These are phyloP conservation scores for Drosophila simulans DNA, from an alignment of 1,140 invertebrate genomes.

Conservation along the genomic window DNA sequence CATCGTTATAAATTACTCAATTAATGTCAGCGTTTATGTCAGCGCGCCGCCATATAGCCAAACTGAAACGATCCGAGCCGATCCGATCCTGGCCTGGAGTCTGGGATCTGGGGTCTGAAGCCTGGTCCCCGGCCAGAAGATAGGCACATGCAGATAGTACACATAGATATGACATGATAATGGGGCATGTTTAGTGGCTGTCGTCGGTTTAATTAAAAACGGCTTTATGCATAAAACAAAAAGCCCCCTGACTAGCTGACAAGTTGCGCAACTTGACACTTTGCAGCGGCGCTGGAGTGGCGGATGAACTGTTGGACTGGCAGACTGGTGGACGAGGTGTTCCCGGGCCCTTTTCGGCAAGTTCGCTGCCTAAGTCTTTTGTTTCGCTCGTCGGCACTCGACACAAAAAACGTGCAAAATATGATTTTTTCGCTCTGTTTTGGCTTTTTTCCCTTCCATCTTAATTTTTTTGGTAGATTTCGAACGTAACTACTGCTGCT, in stretches of 20 bases:
- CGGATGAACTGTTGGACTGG: not conserved
- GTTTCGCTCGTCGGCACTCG: conserved; percentile 55
- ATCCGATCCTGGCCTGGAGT: conserved; percentile 21
- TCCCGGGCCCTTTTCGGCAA: conserved; percentile 70
- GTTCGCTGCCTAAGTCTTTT: conserved; percentile 81
- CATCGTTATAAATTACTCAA: conserved; percentile 84
- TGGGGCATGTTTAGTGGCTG: conserved; percentile 80
- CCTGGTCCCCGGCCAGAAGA: conserved; percentile 27
- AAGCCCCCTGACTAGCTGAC: conserved; percentile 46
- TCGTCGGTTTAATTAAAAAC: conserved; percentile 79
- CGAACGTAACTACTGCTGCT: conserved; percentile 44
- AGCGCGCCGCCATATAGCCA: conserved; percentile 44
- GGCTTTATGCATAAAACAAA: conserved; percentile 52
- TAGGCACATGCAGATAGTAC: conserved; percentile 79
- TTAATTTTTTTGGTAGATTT: conserved; percentile 9
- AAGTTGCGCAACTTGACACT: conserved; percentile 82
- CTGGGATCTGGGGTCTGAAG: not conserved
- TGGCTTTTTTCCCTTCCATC: conserved; percentile 13
- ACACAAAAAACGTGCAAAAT: conserved; percentile 81
- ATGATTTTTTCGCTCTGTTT: conserved; percentile 54
- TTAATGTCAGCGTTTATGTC: conserved; percentile 84
- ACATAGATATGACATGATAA: conserved; percentile 82
- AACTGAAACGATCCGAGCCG: conserved; percentile 5
- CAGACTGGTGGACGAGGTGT: conserved; percentile 1
- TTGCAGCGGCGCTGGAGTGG: conserved; percentile 43